phyloP scores from a whole-genome alignment of 2,113 vertebrate species.

The Myrmophylax atrothorax region DNA sequence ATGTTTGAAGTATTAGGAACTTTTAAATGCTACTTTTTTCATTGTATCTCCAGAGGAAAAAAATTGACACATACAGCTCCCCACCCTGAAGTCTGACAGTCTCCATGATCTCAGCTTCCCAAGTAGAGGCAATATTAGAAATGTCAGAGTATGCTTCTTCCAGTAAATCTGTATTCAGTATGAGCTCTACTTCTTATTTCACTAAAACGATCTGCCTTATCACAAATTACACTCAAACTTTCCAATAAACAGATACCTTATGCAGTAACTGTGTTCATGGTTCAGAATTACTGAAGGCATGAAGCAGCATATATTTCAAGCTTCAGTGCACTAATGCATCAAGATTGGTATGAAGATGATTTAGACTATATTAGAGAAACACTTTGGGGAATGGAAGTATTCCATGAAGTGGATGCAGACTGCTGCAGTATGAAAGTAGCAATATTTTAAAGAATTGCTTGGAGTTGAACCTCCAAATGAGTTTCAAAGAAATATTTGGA shows the following conservation, averaged over 20 bases:
- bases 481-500: background rate
- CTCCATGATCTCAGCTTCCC: background rate
- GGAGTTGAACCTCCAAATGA: background rate
- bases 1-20: background rate
- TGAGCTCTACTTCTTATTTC: background rate
- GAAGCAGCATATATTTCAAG: conserved; percentile 1
- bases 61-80: background rate
- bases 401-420: background rate
- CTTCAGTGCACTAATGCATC: background rate
- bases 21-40: background rate
- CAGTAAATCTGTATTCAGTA: background rate
- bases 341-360: background rate
- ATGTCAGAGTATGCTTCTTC: background rate
- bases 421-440: background rate
- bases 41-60: background rate
- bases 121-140: background rate
- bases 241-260: background rate
- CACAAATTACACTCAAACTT: background rate
- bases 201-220: background rate
- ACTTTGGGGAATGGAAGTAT: background rate
- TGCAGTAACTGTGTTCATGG: background rate
- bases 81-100: background rate
- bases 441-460: background rate
- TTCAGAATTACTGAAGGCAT: background rate
- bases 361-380: background rate